Conservation (phyloP, 2,113 vertebrate genomes). For the Nansenia antarctica region DNA sequence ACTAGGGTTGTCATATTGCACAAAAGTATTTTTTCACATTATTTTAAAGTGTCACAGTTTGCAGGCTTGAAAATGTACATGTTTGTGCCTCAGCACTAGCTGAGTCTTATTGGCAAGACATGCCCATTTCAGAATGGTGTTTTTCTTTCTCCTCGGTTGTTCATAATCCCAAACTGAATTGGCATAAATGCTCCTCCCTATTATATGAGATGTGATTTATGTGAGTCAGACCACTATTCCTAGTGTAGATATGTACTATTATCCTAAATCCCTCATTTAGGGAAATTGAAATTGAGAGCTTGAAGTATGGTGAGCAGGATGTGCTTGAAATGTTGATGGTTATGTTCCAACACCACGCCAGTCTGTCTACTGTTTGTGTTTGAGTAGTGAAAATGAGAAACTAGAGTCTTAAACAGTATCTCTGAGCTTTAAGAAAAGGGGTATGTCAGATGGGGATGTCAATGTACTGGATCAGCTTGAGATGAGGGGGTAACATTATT, state of each 20-base stretch:
- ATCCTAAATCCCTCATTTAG: background rate
- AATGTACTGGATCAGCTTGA: background rate
- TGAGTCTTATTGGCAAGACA: constrained; percentile 6
- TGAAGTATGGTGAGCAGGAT: no score
- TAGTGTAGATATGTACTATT: background rate
- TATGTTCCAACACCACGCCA: background rate
- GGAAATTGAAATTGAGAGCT: background rate
- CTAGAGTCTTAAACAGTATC: background rate
- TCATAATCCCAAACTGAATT: constrained; percentile 4
- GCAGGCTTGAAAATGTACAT: no score
- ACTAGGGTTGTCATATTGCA: no score
- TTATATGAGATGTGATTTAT: background rate
- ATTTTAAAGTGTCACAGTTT: no score
- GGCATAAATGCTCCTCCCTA: constrained; percentile 1
- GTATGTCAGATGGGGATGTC: background rate
- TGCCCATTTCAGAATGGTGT: background rate
- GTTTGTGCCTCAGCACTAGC: no score
- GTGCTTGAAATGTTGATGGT: background rate
- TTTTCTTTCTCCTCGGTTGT: background rate
- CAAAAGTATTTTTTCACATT: no score
- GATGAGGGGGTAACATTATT: background rate
- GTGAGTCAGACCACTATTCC: constrained; percentile 1
- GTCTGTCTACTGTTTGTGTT: background rate
- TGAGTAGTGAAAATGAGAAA: background rate
- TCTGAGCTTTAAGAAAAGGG: background rate